These are phyloP conservation scores for Misgurnus mizolepis DNA, from an alignment of 2,113 vertebrate genomes.

Conservation along the genomic window DNA sequence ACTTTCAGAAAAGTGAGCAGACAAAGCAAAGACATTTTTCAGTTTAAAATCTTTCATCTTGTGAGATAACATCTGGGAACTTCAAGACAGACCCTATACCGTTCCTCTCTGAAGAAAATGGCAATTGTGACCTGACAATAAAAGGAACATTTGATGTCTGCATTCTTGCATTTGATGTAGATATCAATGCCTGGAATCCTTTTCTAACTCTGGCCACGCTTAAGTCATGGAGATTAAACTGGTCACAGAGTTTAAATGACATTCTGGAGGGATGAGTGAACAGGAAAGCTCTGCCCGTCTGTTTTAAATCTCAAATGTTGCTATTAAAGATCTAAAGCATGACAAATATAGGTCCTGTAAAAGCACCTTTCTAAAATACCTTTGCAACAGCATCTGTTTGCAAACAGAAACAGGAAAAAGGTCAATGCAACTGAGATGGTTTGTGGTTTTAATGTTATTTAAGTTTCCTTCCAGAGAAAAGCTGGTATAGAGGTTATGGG, in stretches of 20 bases:
- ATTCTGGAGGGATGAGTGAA: slow-evolving; percentile 20
- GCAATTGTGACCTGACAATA: slow-evolving; percentile 15
- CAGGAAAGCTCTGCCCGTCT: not conserved
- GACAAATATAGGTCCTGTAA: not conserved
- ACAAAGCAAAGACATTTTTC: not conserved
- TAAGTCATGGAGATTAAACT: too few species aligned
- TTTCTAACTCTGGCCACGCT: not conserved
- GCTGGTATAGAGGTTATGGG: not conserved
- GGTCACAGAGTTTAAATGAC: not conserved
- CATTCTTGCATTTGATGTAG: slow-evolving; percentile 16
- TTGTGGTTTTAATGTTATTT: not conserved
- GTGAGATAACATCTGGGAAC: slow-evolving; percentile 3
- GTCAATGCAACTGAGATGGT: not conserved
- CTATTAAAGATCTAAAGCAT: not conserved
- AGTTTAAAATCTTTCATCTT: not conserved
- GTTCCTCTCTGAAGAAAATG: not conserved
- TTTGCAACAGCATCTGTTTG: slow-evolving; percentile 1
- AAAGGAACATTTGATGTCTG: slow-evolving; percentile 23
- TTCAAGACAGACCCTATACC: not conserved
- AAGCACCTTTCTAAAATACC: not conserved
- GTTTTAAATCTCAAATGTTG: not conserved
- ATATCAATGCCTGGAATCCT: slow-evolving; percentile 8
- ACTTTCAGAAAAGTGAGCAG: not conserved
- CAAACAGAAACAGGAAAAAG: not conserved
- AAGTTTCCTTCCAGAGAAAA: not conserved